These are phyloP conservation scores for Oreonectes daqikongensis DNA, from an alignment of 2,797 vertebrate species.

Conservation along the genomic window DNA sequence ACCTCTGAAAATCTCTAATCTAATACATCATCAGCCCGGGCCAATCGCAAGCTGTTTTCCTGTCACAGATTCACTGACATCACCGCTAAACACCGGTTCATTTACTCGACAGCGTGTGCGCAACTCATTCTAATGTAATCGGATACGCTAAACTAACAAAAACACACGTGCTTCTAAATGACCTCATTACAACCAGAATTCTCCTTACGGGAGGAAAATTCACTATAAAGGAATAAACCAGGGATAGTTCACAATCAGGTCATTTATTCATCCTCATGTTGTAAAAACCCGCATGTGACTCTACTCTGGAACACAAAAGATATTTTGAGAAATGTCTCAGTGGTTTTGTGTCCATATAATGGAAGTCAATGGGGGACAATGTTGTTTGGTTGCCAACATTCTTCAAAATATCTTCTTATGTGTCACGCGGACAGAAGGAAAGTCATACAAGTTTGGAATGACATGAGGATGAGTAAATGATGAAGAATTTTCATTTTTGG, in stretches of 20 bases:
- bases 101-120: neutral
- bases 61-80: conserved; percentile 1
- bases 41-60: neutral
- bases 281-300: neutral
- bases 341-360: neutral
- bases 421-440: neutral
- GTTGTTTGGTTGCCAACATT: neutral
- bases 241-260: neutral
- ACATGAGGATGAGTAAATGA: no score
- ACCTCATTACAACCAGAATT: neutral
- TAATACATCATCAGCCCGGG: conserved; percentile 31
- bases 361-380: neutral
- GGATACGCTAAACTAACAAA: neutral
- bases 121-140: conserved; percentile 3
- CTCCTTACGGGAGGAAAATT: conserved; percentile 8
- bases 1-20: conserved; percentile 44
- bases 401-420: neutral
- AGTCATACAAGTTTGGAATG: no score
- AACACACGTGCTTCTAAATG: neutral
- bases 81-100: conserved; percentile 5
- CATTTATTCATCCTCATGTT: neutral
- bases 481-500: no score
- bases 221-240: conserved; percentile 12
- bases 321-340: neutral
- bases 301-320: neutral